Evolutionary conservation across 2,888 invertebrate species (phyloP), one percentile per base, ranked within the genome.

Genomic region (Liposcelis brunnea): DNA sequence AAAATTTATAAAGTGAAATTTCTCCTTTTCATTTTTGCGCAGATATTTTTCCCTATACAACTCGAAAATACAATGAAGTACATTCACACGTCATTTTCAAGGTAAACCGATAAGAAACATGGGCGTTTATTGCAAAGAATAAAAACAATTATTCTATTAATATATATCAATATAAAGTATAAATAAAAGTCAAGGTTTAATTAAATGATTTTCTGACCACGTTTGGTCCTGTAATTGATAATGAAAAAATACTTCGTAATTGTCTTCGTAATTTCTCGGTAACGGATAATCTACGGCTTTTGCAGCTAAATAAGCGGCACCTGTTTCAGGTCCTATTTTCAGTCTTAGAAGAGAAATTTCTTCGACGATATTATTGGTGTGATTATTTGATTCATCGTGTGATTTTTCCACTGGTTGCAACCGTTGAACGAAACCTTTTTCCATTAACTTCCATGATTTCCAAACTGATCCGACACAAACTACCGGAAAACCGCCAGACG

Each of bases 391-490:
- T 7, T 61, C 54, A 4, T 64, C 56, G n/a, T n/a, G n/a, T 8
- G 26, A 26, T 26, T 26, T 26, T 26, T 6, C 4, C 5, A 6
- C 8, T 26, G 26, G 26, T 8, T 26, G 4, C 3, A 83, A 59
- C 49, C 71, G 70, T 2, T 62, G 55, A 2, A 75, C 56, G 52
- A 86, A 79, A 1, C 86, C 89, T 2, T 74, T 66, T 55, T 77
- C 70, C 49, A 97, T 59, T 19, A 81, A 69, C 3, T 75, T 66
- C 91, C 93, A 97, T 58, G 93, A 93, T 50, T 83, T 74, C 86
- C 90, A 97, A 1, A 97, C 91, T 0, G 91, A 91, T 1, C 95
- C 95, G 0, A 94, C 87, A 59, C 93, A 94, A 0, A 91, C 77
- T 0, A 95, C 73, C 42, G 77, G 73, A 35, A 90, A 56, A 1